Conservation (phyloP, 2,113 vertebrate species). For the Struthio camelus region DNA sequence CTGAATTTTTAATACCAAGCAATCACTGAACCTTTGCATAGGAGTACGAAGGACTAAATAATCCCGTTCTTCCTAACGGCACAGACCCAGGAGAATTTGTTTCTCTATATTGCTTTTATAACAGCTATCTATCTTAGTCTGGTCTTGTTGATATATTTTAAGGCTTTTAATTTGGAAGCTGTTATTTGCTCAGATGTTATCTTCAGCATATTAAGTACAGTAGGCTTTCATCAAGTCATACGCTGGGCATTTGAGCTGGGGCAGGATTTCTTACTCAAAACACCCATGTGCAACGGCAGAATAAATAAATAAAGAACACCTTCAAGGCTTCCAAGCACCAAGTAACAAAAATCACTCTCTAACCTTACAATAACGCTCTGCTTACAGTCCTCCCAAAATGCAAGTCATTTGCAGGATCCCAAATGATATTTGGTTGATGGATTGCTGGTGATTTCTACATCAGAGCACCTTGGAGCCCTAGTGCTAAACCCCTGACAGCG, state of each 20-base stretch:
- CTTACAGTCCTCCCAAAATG: conserved; percentile 64
- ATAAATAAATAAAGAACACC: conserved; percentile 58
- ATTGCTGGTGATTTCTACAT: conserved; percentile 79
- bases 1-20: conserved; percentile 52
- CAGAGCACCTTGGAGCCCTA: conserved; percentile 79
- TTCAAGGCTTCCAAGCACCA: conserved; percentile 35
- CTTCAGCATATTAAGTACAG: conserved; percentile 59
- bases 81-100: conserved; percentile 51
- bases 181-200: conserved; percentile 55
- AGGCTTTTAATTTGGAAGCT: conserved; percentile 64
- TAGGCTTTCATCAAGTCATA: background rate
- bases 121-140: conserved; percentile 70
- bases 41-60: conserved; percentile 8
- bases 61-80: conserved; percentile 33
- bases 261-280: conserved; percentile 35
- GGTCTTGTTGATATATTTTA: conserved; percentile 69
- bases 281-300: background rate
- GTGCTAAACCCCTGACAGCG: conserved; percentile 81
- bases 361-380: conserved; percentile 72
- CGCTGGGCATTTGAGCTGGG: background rate
- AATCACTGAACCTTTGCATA: background rate
- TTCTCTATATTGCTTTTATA: conserved; percentile 64
- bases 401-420: conserved; percentile 73
- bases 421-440: conserved; percentile 75
- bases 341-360: conserved; percentile 47